Conservation (phyloP, 1,140 invertebrate species). For the Pseudoatta argentina region DNA sequence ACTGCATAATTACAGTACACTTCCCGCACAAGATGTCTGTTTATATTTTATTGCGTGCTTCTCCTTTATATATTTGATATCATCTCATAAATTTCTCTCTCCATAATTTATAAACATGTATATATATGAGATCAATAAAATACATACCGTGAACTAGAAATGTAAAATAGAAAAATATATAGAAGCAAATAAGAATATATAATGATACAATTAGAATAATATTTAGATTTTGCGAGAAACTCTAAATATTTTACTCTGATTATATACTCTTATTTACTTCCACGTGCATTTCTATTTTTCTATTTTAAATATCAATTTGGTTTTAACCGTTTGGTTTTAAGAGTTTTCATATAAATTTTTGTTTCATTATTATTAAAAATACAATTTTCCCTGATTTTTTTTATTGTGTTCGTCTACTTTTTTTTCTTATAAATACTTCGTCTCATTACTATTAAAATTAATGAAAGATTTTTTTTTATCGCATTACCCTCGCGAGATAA, state of each 20-base stretch:
- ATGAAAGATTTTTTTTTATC: not conserved
- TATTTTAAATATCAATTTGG: not conserved
- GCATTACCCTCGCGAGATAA: not conserved
- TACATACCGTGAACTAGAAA: not conserved
- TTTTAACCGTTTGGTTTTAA: not conserved
- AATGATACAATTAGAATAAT: too few species aligned
- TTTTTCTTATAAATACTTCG: not conserved
- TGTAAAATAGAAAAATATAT: too few species aligned
- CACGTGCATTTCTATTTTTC: not conserved
- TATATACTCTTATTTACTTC: not conserved
- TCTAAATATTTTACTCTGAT: not conserved
- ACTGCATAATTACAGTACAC: slow-evolving; percentile 7
- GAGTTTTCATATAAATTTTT: not conserved
- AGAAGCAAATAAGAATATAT: too few species aligned
- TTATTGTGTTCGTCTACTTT: not conserved
- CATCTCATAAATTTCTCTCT: not conserved
- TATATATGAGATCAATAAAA: not conserved
- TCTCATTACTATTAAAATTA: not conserved
- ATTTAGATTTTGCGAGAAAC: not conserved
- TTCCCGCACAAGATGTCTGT: not conserved
- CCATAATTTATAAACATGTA: not conserved
- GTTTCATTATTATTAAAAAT: not conserved
- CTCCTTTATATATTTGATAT: slow-evolving; percentile 18
- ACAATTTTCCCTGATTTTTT: not conserved
- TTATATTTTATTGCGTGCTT: not conserved